A percentile compares a stretch with the other conserved stretches of the same genome.
Evolutionary conservation across 2,797 vertebrate species (phyloP).

Genomic region (Peromyscus attwateri): DNA sequence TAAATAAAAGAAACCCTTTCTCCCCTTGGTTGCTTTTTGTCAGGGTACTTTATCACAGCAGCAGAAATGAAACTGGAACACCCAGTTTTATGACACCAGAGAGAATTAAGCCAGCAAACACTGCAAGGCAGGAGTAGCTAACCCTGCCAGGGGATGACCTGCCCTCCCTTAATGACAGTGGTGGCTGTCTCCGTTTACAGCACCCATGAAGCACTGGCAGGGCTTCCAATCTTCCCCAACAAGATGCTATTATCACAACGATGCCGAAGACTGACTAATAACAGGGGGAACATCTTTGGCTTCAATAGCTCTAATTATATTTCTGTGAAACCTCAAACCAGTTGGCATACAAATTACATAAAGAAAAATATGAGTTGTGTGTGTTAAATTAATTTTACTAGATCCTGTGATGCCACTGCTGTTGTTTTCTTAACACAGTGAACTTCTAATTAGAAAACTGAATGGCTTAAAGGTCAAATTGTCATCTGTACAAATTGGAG

Average conservation of each 20-base stretch:
- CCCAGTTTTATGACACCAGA: conserved; percentile 27
- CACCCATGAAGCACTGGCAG: conserved; percentile 29
- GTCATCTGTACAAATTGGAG: background rate
- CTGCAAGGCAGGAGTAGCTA: background rate
- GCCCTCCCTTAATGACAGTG: background rate
- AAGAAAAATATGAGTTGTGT: conserved; percentile 61
- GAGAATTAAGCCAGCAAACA: conserved; percentile 27
- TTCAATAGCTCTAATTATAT: conserved; percentile 72
- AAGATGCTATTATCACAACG: conserved; percentile 63
- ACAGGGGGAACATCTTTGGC: conserved; percentile 66
- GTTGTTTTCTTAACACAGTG: background rate
- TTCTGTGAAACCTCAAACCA: conserved; percentile 70
- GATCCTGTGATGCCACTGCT: background rate
- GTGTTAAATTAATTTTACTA: conserved; percentile 65
- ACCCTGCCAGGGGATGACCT: background rate
- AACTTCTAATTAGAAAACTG: conserved; percentile 7
- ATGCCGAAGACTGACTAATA: conserved; percentile 58
- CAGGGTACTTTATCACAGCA: background rate
- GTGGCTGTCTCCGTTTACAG: conserved; percentile 59
- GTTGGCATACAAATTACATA: conserved; percentile 42
- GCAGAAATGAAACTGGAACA: background rate
- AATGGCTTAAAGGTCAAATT: conserved; percentile 29
- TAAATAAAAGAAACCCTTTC: background rate
- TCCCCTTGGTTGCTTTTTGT: background rate
- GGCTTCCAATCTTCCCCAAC: conserved; percentile 39